Percentiles rank a stretch among this genome's conserved stretches.
These are phyloP conservation scores for Leistus spinibarbis DNA, from an alignment of 2,888 invertebrate species.

Conservation along the genomic window DNA sequence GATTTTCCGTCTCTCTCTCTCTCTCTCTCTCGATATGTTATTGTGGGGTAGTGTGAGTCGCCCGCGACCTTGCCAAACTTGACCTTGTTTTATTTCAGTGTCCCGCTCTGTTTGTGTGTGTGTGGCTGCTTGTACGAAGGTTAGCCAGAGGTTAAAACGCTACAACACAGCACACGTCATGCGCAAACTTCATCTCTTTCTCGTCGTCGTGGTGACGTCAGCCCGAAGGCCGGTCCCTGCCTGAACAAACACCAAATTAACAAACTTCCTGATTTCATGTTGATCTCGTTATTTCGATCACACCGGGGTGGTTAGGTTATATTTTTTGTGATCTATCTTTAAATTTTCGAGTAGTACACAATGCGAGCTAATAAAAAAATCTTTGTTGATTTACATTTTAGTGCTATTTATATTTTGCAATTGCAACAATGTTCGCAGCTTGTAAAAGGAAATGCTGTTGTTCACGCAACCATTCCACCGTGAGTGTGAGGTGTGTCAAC, in stretches of 20 bases:
- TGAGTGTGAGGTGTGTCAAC: no score
- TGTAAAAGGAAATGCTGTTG: no score
- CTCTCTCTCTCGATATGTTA: not conserved
- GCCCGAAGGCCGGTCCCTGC: not conserved
- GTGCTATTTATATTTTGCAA: no score
- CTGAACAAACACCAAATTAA: not conserved
- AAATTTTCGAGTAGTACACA: no score
- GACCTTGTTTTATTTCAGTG: constrained; percentile 60
- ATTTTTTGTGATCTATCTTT: no score
- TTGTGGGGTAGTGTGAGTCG: constrained; percentile 11
- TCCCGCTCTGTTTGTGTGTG: constrained; percentile 44
- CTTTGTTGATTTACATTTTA: no score
- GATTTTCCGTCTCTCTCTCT: not conserved
- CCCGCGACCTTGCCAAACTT: constrained; percentile 56
- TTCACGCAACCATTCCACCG: no score
- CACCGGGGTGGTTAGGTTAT: no score
- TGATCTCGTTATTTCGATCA: not conserved
- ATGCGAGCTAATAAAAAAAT: no score
- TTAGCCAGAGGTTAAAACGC: constrained; percentile 44
- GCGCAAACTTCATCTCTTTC: constrained; percentile 45
- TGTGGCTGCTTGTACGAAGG: constrained; percentile 40
- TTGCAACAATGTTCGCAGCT: no score
- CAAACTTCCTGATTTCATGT: not conserved
- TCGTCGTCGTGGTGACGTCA: constrained; percentile 21
- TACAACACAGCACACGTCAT: constrained; percentile 44